phyloP scores from a whole-genome alignment of 1,140 invertebrate species.

The Rhagoletis zephyria region DNA sequence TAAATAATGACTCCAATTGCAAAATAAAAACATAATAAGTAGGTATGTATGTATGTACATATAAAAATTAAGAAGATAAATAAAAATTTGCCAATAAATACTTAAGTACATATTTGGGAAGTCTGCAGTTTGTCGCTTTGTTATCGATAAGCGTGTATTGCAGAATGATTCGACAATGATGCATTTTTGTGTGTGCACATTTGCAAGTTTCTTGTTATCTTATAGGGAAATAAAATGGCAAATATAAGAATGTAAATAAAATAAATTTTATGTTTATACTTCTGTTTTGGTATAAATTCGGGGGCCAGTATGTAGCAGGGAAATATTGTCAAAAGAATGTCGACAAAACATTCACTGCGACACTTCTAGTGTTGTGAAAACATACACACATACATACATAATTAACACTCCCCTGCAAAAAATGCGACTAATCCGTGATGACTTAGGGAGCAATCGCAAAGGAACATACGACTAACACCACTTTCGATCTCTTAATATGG shows the following conservation, averaged over 20 bases:
- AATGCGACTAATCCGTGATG: too few species aligned
- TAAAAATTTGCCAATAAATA: too few species aligned
- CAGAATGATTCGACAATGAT: not conserved
- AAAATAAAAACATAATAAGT: too few species aligned
- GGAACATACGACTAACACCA: too few species aligned
- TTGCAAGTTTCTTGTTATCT: not conserved
- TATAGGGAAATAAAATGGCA: constrained; percentile 16
- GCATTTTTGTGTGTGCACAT: not conserved
- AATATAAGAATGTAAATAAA: constrained; percentile 1
- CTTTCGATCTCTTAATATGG: too few species aligned
- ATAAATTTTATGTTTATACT: not conserved
- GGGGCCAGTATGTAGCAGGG: not conserved
- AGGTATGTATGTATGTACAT: too few species aligned
- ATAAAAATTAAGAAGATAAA: too few species aligned
- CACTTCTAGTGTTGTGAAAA: not conserved
- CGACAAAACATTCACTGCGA: not conserved
- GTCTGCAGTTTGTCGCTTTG: constrained; percentile 2
- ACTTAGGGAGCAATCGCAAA: too few species aligned
- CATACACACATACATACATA: not conserved
- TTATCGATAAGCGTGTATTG: not conserved
- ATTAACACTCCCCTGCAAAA: not conserved
- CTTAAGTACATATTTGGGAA: not conserved
- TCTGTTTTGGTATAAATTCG: too few species aligned
- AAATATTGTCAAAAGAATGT: constrained; percentile 1
- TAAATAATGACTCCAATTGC: too few species aligned